Evolutionary conservation across 2,113 vertebrate species (phyloP).

Genomic region (Phylloscopus trochiloides): DNA sequence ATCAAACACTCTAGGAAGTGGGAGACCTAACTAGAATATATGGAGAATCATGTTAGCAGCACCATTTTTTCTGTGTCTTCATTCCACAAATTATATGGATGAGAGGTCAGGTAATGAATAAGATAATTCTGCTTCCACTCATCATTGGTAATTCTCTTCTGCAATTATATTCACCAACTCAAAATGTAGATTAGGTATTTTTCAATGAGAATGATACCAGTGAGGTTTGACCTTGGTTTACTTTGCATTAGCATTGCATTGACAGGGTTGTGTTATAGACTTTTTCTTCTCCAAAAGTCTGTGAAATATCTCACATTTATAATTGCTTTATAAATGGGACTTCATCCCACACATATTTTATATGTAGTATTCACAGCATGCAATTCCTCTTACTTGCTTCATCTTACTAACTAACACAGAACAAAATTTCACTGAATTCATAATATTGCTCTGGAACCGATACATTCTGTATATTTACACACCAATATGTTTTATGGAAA

Average conservation of each 20-base stretch:
- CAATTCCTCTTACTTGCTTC: conserved; percentile 48
- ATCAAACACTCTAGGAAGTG: not conserved
- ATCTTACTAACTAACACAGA: conserved; percentile 36
- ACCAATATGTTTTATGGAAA: conserved; percentile 69
- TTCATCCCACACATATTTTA: conserved; percentile 53
- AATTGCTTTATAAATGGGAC: conserved; percentile 57
- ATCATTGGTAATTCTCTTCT: not conserved
- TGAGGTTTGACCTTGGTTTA: conserved; percentile 35
- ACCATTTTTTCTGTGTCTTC: not conserved
- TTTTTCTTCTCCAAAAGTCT: conserved; percentile 13
- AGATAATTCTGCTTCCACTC: conserved; percentile 5
- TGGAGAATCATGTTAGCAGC: not conserved
- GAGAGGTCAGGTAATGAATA: not conserved
- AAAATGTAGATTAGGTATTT: not conserved
- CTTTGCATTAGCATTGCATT: not conserved
- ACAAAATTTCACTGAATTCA: conserved; percentile 61
- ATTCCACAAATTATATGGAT: not conserved
- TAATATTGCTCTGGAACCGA: conserved; percentile 48
- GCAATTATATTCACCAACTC: conserved; percentile 8
- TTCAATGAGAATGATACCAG: not conserved
- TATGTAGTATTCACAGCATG: conserved; percentile 38
- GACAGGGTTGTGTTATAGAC: not conserved
- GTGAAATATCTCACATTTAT: conserved; percentile 40
- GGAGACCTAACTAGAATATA: not conserved
- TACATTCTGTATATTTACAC: conserved; percentile 64